Evolutionary conservation across 2,797 vertebrate species (phyloP).

Genomic region (Periparus ater): DNA sequence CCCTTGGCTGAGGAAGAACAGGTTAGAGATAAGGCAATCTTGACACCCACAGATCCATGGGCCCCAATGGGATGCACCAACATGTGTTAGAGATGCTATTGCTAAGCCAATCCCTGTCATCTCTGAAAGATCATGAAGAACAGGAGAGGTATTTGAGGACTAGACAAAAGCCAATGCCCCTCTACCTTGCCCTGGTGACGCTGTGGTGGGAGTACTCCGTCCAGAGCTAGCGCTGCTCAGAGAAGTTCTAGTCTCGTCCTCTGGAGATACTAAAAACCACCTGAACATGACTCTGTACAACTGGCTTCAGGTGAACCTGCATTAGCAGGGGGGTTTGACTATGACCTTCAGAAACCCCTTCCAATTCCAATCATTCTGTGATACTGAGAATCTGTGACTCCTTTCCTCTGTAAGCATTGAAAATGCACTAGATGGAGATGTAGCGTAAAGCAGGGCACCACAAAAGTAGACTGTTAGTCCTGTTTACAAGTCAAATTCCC

Average conservation of each 20-base stretch:
- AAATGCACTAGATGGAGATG: neutral
- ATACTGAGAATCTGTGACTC: neutral
- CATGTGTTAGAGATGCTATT: neutral
- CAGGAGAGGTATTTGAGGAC: neutral
- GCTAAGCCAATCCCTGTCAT: neutral
- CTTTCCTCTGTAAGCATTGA: neutral
- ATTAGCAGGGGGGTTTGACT: neutral
- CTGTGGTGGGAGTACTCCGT: neutral
- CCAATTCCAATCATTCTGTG: neutral
- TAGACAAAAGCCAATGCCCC: neutral
- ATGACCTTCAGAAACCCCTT: neutral
- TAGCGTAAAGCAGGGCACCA: neutral
- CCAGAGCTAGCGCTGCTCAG: neutral
- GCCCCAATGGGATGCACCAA: fast-evolving
- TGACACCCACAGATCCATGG: neutral
- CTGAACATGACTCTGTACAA: neutral
- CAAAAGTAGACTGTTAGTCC: neutral
- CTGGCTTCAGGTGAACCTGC: neutral
- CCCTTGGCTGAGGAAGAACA: neutral
- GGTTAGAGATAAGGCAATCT: neutral
- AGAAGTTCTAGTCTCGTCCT: neutral
- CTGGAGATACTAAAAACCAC: neutral
- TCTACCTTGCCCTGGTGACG: neutral
- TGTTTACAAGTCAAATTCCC: neutral
- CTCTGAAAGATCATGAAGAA: neutral